A percentile compares a stretch with the other conserved stretches of the same genome.
Evolutionary conservation across 2,113 vertebrate species (phyloP).

Genomic region (Geococcyx californianus): DNA sequence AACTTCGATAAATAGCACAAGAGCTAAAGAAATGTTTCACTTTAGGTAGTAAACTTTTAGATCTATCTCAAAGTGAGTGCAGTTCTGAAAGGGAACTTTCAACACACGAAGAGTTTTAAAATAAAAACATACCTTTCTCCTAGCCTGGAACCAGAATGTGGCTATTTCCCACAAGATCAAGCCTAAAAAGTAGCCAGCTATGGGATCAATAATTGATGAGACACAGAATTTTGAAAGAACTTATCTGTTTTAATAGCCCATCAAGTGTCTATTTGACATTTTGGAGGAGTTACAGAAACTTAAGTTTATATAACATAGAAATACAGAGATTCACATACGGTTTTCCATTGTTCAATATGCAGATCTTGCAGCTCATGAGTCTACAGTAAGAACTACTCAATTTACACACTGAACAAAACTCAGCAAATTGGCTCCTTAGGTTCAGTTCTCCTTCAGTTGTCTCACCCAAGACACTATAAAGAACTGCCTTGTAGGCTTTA

Average conservation of each 20-base stretch:
- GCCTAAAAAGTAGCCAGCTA: not conserved
- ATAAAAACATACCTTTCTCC: not conserved
- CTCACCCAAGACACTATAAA: constrained; percentile 80
- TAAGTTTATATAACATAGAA: not conserved
- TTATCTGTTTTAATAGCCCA: not conserved
- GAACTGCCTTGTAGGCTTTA: constrained; percentile 83
- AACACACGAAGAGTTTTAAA: not conserved
- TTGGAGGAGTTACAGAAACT: not conserved
- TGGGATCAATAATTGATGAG: not conserved
- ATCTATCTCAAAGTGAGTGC: not conserved
- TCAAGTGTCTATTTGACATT: not conserved
- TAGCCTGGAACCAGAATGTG: not conserved
- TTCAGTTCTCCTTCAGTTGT: constrained; percentile 79
- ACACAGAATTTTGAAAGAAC: not conserved
- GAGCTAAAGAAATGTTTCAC: not conserved
- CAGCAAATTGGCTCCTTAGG: constrained; percentile 87
- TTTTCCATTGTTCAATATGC: not conserved
- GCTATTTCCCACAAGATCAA: not conserved
- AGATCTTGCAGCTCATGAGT: constrained; percentile 63
- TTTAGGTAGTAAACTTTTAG: not conserved
- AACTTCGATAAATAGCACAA: not conserved
- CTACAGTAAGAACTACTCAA: constrained; percentile 67
- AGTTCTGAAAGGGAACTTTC: not conserved
- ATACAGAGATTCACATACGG: not conserved
- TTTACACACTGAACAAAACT: constrained; percentile 80